These are phyloP conservation scores for Rhynchotus rufescens DNA, from an alignment of 2,797 vertebrate species.

Conservation along the genomic window DNA sequence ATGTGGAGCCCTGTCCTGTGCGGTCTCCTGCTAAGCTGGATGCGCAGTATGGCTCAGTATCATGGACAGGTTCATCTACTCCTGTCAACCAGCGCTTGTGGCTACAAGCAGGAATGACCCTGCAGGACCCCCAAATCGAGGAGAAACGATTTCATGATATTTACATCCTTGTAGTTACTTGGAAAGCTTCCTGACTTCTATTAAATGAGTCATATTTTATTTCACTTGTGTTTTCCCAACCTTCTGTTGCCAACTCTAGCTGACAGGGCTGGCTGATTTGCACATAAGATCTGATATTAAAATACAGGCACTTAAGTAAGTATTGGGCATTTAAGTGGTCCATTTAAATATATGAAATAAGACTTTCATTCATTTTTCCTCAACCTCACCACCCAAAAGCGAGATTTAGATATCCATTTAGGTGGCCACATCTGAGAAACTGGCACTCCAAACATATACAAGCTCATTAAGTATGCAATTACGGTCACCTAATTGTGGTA, in stretches of 20 bases:
- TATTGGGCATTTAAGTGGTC: neutral
- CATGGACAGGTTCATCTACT: neutral
- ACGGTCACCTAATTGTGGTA: conserved; percentile 58
- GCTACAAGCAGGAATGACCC: neutral
- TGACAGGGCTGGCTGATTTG: conserved; percentile 9
- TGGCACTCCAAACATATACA: conserved; percentile 26
- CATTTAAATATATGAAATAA: conserved; percentile 40
- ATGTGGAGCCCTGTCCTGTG: neutral
- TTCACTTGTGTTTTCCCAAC: neutral
- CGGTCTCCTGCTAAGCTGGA: neutral
- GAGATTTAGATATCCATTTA: conserved; percentile 45
- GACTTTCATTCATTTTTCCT: conserved; percentile 36
- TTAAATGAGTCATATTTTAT: conserved; percentile 11
- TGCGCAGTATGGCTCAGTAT: neutral
- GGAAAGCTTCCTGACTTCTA: conserved; percentile 14
- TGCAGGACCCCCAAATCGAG: neutral
- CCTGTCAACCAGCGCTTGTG: neutral
- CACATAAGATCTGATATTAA: neutral
- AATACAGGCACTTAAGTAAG: neutral
- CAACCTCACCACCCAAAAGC: conserved; percentile 41
- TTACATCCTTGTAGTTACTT: neutral
- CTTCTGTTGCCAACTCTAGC: neutral
- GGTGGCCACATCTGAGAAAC: conserved; percentile 58
- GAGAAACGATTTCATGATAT: neutral
- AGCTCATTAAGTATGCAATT: conserved; percentile 54